Base-by-base conservation (phyloP, 2,797 vertebrate genomes). In the Anniella stebbinsi region DNA sequence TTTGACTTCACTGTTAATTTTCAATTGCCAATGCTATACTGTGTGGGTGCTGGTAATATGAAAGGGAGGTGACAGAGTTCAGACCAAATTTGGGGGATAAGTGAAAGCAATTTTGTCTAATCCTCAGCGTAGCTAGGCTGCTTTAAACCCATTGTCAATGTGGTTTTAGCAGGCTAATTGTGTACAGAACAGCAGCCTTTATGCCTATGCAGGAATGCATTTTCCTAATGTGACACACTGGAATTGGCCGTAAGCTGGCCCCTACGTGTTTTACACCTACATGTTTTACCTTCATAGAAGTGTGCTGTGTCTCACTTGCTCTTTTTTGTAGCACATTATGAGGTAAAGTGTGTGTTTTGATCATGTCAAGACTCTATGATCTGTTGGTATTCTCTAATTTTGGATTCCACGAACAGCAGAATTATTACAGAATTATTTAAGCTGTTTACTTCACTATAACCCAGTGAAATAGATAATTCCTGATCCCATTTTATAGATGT, bases 1-100 rank as follows among this genome's bases (percentile, higher is more conserved):
- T 78, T 88, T 84, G 60, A 78, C 81, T 89, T 73, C 60, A 13
- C 77, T 8, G 87, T 94, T 95, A 90, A 93, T 93, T 94, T 90
- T 92, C 93, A 95, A 94, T 95, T 94, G 95, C 91, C 87, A 89
- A 91, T 88, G 57, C 87, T 89, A 88, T 78, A 4, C 3, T 54
- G 48, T 69, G 54, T 92, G 23, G 81, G 84, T 72, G 1, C 13
- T 91, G 57, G 86, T 84, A 54, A 36, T 80, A 83, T 88, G 28
- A 70, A 88, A 3, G 1, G 33, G 75, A 23, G 0, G 21, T 75
- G 36, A 86, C 36, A 76, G 86, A 89, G 70, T 91, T 89, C 45
- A 90, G 93, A 89, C 86, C 41, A 10, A 36, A 86, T 93, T 80
- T 93, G 94, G 83, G 88, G 92, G 94, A 11, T 90, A 88, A 86